These are phyloP conservation scores for Bovichtus diacanthus DNA, from an alignment of 2,797 vertebrate genomes.

Conservation along the genomic window DNA sequence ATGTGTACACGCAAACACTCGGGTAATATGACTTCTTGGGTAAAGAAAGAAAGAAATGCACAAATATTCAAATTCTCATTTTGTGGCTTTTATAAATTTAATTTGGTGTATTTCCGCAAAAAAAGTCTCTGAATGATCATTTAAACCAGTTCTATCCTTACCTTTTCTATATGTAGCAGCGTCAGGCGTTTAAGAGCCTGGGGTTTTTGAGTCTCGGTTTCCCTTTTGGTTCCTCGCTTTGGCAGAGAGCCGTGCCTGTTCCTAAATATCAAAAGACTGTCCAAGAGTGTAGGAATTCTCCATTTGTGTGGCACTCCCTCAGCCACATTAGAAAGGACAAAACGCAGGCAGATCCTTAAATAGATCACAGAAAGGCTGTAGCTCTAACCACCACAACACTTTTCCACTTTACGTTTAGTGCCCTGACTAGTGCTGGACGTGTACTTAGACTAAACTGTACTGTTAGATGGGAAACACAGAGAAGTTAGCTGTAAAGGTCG, in stretches of 20 bases:
- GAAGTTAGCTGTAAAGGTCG: background rate
- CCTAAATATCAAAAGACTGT: constrained; percentile 48
- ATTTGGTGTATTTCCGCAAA: background rate
- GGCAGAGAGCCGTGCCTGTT: constrained; percentile 39
- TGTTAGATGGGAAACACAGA: background rate
- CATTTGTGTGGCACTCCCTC: constrained; percentile 72
- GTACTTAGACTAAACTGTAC: background rate
- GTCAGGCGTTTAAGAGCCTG: constrained; percentile 54
- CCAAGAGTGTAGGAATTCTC: constrained; percentile 60
- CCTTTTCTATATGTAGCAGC: constrained; percentile 14
- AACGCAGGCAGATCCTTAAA: constrained; percentile 56
- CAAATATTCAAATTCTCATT: background rate
- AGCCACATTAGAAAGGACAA: constrained; percentile 67
- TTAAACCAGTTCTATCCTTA: background rate
- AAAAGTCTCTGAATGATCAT: constrained; percentile 8
- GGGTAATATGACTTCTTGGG: background rate
- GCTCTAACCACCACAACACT: constrained; percentile 38
- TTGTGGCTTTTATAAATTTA: background rate
- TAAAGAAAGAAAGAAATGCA: background rate
- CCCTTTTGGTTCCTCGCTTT: constrained; percentile 54
- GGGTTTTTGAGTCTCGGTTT: background rate
- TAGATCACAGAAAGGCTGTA: constrained; percentile 56
- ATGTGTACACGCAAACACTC: background rate
- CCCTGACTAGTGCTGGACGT: background rate
- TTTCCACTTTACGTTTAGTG: constrained; percentile 47